These are phyloP conservation scores for Pseudomyrmex gracilis DNA, from an alignment of 1,140 invertebrate genomes.

Conservation along the genomic window DNA sequence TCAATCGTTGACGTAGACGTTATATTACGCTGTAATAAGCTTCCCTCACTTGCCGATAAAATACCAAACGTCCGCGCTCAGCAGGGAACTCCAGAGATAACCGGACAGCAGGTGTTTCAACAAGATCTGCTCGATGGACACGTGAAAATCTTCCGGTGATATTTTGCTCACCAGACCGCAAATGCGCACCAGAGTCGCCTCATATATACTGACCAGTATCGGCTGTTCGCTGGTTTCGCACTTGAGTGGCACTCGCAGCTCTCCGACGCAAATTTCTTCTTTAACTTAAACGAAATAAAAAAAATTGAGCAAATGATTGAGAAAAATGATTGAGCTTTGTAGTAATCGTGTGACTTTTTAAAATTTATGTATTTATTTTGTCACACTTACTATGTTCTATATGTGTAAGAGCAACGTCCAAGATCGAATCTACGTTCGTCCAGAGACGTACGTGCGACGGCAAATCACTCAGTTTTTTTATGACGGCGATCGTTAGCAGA, in stretches of 20 bases:
- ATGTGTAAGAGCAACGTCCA: slow-evolving; percentile 76
- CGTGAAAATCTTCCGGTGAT: slow-evolving; percentile 68
- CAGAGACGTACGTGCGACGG: slow-evolving; percentile 64
- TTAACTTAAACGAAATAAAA: slow-evolving; percentile 54
- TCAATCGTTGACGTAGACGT: not conserved
- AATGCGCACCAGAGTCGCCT: slow-evolving; percentile 74
- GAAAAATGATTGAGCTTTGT: not conserved
- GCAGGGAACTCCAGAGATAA: slow-evolving; percentile 76
- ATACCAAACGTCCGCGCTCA: slow-evolving; percentile 80
- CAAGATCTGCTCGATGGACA: slow-evolving; percentile 72
- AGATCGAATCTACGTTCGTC: slow-evolving; percentile 72
- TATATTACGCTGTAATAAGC: not conserved
- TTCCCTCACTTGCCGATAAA: slow-evolving; percentile 77
- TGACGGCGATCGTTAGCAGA: slow-evolving; percentile 75
- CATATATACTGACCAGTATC: slow-evolving; percentile 72
- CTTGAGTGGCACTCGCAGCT: slow-evolving; percentile 60
- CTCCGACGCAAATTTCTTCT: slow-evolving; percentile 70
- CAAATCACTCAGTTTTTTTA: slow-evolving; percentile 75
- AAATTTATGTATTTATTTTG: not conserved
- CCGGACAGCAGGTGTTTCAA: slow-evolving; percentile 78
- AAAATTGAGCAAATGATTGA: not conserved
- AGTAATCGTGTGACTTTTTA: not conserved
- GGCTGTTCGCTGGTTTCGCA: slow-evolving; percentile 55
- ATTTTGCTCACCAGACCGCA: slow-evolving; percentile 75
- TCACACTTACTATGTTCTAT: slow-evolving; percentile 76